Evolutionary conservation across 1,140 invertebrate genomes (phyloP), one percentile per base, ranked within the genome.

Genomic region (Notospermus geniculatus): DNA sequence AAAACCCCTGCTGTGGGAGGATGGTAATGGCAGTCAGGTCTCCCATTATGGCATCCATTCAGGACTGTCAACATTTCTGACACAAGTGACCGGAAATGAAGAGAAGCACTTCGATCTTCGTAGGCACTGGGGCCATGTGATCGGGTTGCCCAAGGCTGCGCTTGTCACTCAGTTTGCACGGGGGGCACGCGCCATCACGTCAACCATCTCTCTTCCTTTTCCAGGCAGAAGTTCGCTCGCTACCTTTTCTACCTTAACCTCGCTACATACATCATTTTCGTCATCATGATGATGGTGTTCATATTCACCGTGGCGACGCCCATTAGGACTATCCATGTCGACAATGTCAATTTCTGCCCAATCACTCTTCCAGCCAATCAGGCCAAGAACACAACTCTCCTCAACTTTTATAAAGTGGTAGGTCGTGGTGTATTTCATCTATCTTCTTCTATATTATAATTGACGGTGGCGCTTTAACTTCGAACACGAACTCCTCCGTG

Each of bases 221-320:
- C 25, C 64, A 66, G 64, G 64, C 53, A 63, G 32, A 52, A 56
- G 23, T 66, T 63, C 43, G 64, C 56, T n/a, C 55, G 64, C 11
- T 36, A 9, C 11, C 57, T 58, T 15, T 66, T 66, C 64, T 53
- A 27, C 46, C 25, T 58, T 11, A 66, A 66, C 45, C 61, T 66
- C 1, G 15, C 53, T 7, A 59, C 54, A 17, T 63, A 66, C 57
- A 59, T 66, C 29, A 45, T 59, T 1, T 63, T 54, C 54, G 46
- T 66, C 22, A 29, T 66, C 55, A 55, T 66, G 52, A 28, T 60
- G 39, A 50, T 52, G 22, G 63, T 60, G 4, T 29, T 59, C 29
- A 56, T 54, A 2, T 63, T 63, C 54, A 46, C 59, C 2, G 36
- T 29, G 19, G 56, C 30, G n/a, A 23, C 46, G 9, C 46, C 46